Percentiles rank a stretch among this genome's conserved stretches.
Evolutionary conservation across 2,888 invertebrate species (phyloP).

Genomic region (Eutolmus rufibarbis): DNA sequence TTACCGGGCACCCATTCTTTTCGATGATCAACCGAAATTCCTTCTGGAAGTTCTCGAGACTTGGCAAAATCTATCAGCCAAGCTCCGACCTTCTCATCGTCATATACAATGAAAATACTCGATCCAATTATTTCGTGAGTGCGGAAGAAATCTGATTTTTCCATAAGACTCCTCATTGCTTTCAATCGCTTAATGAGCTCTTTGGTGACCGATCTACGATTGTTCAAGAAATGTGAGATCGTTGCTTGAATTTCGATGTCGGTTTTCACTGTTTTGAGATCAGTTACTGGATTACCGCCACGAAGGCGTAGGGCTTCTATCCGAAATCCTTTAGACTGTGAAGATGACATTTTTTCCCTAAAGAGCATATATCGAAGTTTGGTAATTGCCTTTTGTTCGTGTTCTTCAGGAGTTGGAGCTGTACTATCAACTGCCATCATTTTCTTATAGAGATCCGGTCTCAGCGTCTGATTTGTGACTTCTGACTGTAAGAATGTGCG

Average conservation of each 20-base stretch:
- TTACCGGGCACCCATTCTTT: conserved; percentile 90
- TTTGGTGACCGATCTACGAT: conserved; percentile 70
- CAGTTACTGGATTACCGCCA: conserved; percentile 82
- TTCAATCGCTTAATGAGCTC: conserved; percentile 77
- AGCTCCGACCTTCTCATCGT: conserved; percentile 84
- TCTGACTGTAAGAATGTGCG: conserved; percentile 95
- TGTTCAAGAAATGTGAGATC: conserved; percentile 77
- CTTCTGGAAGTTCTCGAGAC: conserved; percentile 77
- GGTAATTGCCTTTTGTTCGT: conserved; percentile 82
- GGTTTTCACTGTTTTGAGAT: conserved; percentile 86
- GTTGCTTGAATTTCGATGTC: conserved; percentile 76
- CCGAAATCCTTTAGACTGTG: conserved; percentile 90
- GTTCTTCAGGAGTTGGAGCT: conserved; percentile 87
- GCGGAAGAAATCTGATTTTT: conserved; percentile 83
- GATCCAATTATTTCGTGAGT: conserved; percentile 93
- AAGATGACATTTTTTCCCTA: conserved; percentile 91
- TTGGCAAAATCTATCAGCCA: conserved; percentile 99
- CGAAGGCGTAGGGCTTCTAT: conserved; percentile 94
- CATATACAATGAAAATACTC: conserved; percentile 93
- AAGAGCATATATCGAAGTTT: conserved; percentile 97
- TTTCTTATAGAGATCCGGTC: conserved; percentile 91
- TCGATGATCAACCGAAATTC: conserved; percentile 77
- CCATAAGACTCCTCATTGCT: conserved; percentile 79
- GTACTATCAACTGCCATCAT: conserved; percentile 90
- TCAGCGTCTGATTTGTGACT: conserved; percentile 84